These are phyloP conservation scores for Timema podura DNA, from an alignment of 2,888 invertebrate genomes.

Conservation along the genomic window DNA sequence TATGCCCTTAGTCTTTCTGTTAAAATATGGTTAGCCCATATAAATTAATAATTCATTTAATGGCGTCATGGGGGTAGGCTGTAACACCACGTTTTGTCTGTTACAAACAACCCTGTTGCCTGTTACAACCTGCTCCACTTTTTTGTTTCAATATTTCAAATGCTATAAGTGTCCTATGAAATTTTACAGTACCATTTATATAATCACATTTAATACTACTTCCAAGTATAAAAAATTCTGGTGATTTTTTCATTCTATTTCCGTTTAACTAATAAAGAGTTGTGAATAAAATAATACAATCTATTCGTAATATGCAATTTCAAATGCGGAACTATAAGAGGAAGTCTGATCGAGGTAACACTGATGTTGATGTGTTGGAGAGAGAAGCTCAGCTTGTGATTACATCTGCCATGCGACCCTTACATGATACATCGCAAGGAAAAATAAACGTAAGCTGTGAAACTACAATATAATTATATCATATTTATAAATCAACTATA, in stretches of 20 bases:
- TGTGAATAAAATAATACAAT: not conserved
- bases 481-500: not conserved
- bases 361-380: not conserved
- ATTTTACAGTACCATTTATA: not conserved
- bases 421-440: not conserved
- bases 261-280: not conserved
- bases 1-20: too few species aligned
- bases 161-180: not conserved
- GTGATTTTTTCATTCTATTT: not conserved
- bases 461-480: not conserved
- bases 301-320: not conserved
- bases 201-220: not conserved
- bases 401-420: not conserved
- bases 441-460: not conserved
- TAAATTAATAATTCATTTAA: not conserved
- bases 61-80: not conserved
- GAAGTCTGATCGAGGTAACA: not conserved
- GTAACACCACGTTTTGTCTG: not conserved
- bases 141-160: not conserved
- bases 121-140: not conserved
- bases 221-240: not conserved
- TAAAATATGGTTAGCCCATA: not conserved
- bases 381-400: not conserved
- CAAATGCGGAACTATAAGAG: constrained; percentile 6
- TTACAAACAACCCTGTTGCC: not conserved